These are phyloP conservation scores for Asobara japonica DNA, from an alignment of 1,140 invertebrate species.

Conservation along the genomic window DNA sequence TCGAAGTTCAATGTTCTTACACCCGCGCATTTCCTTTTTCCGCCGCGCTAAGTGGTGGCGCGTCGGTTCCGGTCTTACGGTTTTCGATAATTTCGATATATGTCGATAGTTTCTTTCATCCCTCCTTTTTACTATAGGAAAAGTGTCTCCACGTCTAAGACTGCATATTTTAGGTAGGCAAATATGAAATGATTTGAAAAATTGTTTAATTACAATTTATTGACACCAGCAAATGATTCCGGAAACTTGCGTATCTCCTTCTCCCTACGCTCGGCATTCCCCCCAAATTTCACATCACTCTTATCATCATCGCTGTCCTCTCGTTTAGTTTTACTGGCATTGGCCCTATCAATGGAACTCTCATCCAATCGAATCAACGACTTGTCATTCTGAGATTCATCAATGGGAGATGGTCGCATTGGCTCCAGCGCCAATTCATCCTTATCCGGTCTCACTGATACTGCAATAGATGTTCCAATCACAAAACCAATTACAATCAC, in stretches of 20 bases:
- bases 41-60: too few species aligned
- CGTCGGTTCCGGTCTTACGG: too few species aligned
- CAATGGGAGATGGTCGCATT: conserved; percentile 33
- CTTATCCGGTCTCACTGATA: not conserved
- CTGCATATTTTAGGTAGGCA: too few species aligned
- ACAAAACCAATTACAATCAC: not conserved
- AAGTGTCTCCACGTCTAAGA: too few species aligned
- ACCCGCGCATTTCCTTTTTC: too few species aligned
- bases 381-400: conserved; percentile 26
- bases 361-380: conserved; percentile 1
- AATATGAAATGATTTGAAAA: too few species aligned
- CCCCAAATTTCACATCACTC: not conserved
- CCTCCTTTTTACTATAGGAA: too few species aligned
- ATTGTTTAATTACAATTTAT: not conserved
- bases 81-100: too few species aligned
- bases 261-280: not conserved
- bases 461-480: conserved; percentile 2
- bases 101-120: too few species aligned
- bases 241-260: not conserved
- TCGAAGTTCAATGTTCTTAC: too few species aligned
- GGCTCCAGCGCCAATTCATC: conserved; percentile 22
- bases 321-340: conserved; percentile 14
- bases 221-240: not conserved
- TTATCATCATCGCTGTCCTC: not conserved
- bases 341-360: not conserved